Base-by-base conservation (phyloP, 2,888 invertebrate genomes). In the Hemicrepidius hirtus region DNA sequence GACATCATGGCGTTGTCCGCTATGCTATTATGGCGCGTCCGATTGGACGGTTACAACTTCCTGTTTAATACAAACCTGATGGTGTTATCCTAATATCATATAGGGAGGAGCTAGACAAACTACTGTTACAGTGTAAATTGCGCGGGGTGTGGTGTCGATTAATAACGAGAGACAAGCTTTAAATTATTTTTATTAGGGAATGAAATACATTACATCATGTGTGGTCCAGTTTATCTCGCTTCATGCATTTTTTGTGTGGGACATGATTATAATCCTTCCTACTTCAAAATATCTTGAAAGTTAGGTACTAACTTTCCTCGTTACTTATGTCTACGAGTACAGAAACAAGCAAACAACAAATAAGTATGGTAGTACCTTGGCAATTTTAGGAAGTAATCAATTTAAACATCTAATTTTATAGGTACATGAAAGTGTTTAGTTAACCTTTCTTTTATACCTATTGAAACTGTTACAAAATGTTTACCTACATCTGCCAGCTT, bases 1-100 rank as follows among this genome's bases (percentile, higher is more conserved):
- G 78, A 79, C 79, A 78, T 74, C 74, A 62, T 78, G 78, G 79
- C 77, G 77, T 80, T 78, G 80, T 80, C 77, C 79, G 78, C 78
- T 77, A 79, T 77, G 80, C 79, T 77, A 75, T 78, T 80, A 80
- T 79, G 78, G 75, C 73, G 46, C 67, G 73, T 70, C 75, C 70
- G 72, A 74, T 75, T 74, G 69, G 76, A 73, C 72, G 67, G 75
- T 60, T 71, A 72, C 63, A 64, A 73, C 71, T 73, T 75, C 73
- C 73, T 74, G 73, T 44, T 64, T 46, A 55, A 69, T 53, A 64
- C 46, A 64, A 63, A 63, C 32, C 63, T 60, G 24, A 24, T 50
- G 35, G 37, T 69, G 50, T 62, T 62, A 62, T 68, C 53, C 50
- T 62, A 68, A 68, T 53, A 60, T 62, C 50, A 37, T 12, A 16